Evolutionary conservation across 2,113 vertebrate species (phyloP), one percentile per base, ranked within the genome.

Genomic region (Sinocyclocheilus anshuiensis): DNA sequence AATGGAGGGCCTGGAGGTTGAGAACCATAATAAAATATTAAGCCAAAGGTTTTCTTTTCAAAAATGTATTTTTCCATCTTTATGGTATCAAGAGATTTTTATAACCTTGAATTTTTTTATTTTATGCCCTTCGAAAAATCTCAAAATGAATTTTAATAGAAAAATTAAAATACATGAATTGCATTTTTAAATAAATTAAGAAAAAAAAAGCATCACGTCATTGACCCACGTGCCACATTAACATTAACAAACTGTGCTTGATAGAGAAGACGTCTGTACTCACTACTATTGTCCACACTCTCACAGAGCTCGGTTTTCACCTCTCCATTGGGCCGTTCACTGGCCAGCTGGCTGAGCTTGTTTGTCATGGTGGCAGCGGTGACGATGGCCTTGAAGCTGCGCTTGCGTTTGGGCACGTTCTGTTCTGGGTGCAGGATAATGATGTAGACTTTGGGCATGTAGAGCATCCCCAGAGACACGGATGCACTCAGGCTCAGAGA

Each of bases 401-500:
- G 95, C 86, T 99, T 99, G 90, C 96, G 95, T 89, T 99, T 99
- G 92, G 98, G 97, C 88, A 99, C 95, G 59, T 99, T 99, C 94
- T 97, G 97, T 95, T 99, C 98, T 24, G 98, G 98, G 89, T 99
- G 98, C 91, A 99, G 94, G 95, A 99, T 96, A 90, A 99, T 98
- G 94, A 98, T 95, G 95, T 99, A 99, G 93, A 98, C 97, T 93
- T 99, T 99, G 88, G 97, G 97, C 96, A 99, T 96, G 92, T 99
- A 99, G 90, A 99, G 97, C 97, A 99, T 98, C 48, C 98, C 98
- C 91, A 99, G 95, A 89, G 97, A 99, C 87, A 99, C 98, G 6
- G 97, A 99, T 93, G 98, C 97, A 94, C 97, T 98, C 95, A 99
- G 95, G 94, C 98, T 99, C 93, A 99, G 97, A 91, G 97, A 99